Evolutionary conservation across 2,797 vertebrate species (phyloP).

Genomic region (Sebastes jordani): DNA sequence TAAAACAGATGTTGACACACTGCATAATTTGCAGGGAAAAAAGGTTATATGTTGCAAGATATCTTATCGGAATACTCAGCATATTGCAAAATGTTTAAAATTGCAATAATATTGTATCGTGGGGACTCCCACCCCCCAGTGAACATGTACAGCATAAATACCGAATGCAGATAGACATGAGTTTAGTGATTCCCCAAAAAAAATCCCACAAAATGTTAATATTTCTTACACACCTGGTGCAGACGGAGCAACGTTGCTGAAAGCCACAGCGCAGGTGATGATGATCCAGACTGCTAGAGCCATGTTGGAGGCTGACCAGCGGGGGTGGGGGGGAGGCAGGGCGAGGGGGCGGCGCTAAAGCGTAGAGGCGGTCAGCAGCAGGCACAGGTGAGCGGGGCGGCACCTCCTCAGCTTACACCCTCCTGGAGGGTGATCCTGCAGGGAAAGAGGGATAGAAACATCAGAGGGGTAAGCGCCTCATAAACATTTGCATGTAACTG

Average conservation of each 20-base stretch:
- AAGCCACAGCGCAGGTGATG: conserved; percentile 73
- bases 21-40: too few species aligned
- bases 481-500: conserved; percentile 3
- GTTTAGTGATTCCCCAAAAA: neutral
- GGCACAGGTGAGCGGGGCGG: conserved; percentile 65
- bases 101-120: too few species aligned
- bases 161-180: neutral
- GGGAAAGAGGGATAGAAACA: conserved; percentile 21
- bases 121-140: neutral
- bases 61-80: too few species aligned
- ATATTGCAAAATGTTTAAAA: too few species aligned
- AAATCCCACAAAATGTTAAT: neutral
- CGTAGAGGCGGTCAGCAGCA: conserved; percentile 61
- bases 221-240: conserved; percentile 73
- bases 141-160: neutral
- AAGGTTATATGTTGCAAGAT: too few species aligned
- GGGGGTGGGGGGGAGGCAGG: conserved; percentile 1
- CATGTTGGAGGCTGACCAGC: conserved; percentile 70
- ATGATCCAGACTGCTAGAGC: conserved; percentile 78
- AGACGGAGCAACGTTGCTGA: conserved; percentile 76
- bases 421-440: conserved; percentile 70
- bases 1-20: too few species aligned
- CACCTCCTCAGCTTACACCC: conserved; percentile 73
- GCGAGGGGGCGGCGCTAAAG: conserved; percentile 28
- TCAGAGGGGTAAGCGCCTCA: conserved; percentile 26